Evolutionary conservation across 2,797 vertebrate genomes (phyloP), one percentile per base, ranked within the genome.

Genomic region (Kryptopterus vitreolus): DNA sequence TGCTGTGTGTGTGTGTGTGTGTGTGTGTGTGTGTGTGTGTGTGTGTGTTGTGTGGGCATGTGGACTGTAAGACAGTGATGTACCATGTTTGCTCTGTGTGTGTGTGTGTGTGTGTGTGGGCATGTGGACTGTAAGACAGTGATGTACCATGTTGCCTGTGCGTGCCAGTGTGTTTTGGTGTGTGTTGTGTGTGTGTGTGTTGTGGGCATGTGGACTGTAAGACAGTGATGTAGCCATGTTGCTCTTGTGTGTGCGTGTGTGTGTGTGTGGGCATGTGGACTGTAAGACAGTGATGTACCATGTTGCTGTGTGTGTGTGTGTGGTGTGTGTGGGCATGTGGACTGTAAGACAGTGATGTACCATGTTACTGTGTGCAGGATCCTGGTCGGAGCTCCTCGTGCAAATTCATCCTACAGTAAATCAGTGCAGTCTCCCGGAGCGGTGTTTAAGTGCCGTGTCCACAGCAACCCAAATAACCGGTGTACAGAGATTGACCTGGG

Each of bases 401-500:
- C 98, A 53, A 96, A 97, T 84, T 99, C 98, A 26, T 95, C 95
- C 87, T 99, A 95, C 92, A 98, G 97, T 88, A 88, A 94, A 82
- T 95, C 94, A 1, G 91, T 98, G 85, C 94, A 92, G 78, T 95
- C 95, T 70, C 98, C 98, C 3, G 98, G 98, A 90, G 95, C 98
- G 1, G 93, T 99, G 31, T 99, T 94, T 82, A 99, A 99, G 90
- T 99, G 98, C 84, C 94, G 97, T 8, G 88, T 99, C 85, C 97
- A 98, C 88, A 98, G 96, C 90, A 99, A 99, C 89, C 98, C 98
- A 0, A 96, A 96, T 22, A 94, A 92, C 83, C 96, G 96, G 88
- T 99, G 98, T 91, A 98, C 98, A 1, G 98, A 99, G 89, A 93
- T 99, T 92, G 96, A 99, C 89, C 95, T 99, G 91, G 96, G 95